Evolutionary conservation across 2,888 invertebrate genomes (phyloP), one percentile per base, ranked within the genome.

Genomic region (Oasisia sp.): DNA sequence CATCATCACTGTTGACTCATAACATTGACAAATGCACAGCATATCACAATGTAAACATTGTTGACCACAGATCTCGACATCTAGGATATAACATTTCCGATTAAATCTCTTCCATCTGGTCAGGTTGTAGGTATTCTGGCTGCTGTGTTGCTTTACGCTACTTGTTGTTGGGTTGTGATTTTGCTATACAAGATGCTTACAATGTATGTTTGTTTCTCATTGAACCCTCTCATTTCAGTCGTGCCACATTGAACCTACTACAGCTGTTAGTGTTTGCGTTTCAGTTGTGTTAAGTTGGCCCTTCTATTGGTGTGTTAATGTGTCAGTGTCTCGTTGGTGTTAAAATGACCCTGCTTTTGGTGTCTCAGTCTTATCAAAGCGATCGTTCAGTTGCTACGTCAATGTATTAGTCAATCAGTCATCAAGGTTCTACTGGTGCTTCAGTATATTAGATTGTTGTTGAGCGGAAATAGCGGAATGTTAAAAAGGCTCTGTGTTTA

Each of bases 261-360:
- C 32, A 19, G 90, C 90, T 90, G 90, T 19, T 74, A 74, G 74
- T 90, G 90, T 90, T 90, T 14, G 90, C 32, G 90, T 90, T 90
- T 90, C 90, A 90, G 90, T 90, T 32, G 90, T 90, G 32, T n/a
- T 90, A n/a, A 1, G 32, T 3, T 27, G 90, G 32, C 90, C 90
- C n/a, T 74, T 0, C 9, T 58, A 19, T 90, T 90, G 90, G 90
- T 90, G 90, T 90, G 90, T 90, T 90, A 90, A 90, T 90, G 90
- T 90, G 90, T 90, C 32, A 27, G 32, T 90, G 90, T 90, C 32
- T n/a, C 0, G 7, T 27, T n/a, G 5, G 4, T 90, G 27, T 90
- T 90, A 90, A 90, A 90, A 32, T 90, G 32, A 90, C 90, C n/a
- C n/a, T n/a, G 90, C 90, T 90, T 90, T 90, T 90, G 90, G 90